A percentile compares a stretch with the other conserved stretches of the same genome.
Evolutionary conservation across 2,797 vertebrate species (phyloP).

Genomic region (Diplodus puntazzo): DNA sequence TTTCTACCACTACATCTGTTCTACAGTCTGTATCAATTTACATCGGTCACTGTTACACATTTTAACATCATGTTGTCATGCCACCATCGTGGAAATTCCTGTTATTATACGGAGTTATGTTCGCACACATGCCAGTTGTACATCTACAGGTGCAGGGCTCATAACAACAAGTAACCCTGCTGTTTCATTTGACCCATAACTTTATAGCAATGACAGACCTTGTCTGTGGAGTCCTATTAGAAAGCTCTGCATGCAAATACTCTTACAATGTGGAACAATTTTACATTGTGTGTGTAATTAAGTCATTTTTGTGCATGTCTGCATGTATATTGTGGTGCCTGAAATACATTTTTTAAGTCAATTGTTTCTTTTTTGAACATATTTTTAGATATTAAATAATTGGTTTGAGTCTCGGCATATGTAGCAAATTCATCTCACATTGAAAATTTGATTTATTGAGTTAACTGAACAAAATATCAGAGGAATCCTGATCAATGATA

Average conservation of each 20-base stretch:
- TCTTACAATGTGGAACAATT: background rate
- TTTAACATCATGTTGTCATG: conserved; percentile 39
- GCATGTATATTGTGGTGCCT: background rate
- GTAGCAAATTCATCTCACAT: background rate
- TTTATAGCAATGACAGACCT: background rate
- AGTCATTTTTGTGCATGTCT: background rate
- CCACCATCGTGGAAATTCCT: conserved; percentile 32
- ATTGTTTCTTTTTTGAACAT: background rate
- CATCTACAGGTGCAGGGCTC: conserved; percentile 22
- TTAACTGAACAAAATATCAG: background rate
- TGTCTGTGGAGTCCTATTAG: background rate
- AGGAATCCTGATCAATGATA: background rate
- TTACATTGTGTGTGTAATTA: background rate
- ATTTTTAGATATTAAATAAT: background rate
- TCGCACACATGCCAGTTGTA: conserved; percentile 15
- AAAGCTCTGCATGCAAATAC: background rate
- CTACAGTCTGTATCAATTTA: conserved; percentile 49
- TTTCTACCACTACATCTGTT: conserved; percentile 60
- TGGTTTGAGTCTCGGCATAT: background rate
- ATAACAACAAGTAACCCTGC: conserved; percentile 11
- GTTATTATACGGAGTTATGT: conserved; percentile 22
- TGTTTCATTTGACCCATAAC: conserved; percentile 20
- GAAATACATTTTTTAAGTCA: background rate
- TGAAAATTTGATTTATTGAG: background rate
- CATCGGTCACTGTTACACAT: conserved; percentile 31